A percentile compares a stretch with the other conserved stretches of the same genome.
phyloP scores from a whole-genome alignment of 1,140 invertebrate species.

The Drepana arcuata region DNA sequence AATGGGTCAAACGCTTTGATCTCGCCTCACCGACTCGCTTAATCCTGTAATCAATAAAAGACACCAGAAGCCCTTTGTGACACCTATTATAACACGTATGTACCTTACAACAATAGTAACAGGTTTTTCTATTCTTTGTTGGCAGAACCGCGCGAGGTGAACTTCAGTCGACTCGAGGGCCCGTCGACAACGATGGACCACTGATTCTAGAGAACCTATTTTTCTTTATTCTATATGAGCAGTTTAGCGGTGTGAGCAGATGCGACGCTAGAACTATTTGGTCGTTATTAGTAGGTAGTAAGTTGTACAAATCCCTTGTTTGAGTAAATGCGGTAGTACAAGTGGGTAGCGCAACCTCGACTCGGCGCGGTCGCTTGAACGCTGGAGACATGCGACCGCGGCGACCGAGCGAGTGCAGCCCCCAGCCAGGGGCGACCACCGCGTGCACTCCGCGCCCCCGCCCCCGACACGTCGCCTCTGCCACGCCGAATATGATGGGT shows the following conservation, averaged over 20 bases:
- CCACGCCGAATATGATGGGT: conserved; percentile 25
- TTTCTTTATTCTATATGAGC: too few species aligned
- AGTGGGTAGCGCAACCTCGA: conserved; percentile 36
- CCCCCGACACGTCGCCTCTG: conserved; percentile 11
- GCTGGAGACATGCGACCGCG: conserved; percentile 12
- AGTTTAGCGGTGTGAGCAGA: conserved; percentile 11
- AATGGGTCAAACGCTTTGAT: too few species aligned
- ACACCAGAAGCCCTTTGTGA: too few species aligned
- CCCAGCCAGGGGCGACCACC: conserved; percentile 53
- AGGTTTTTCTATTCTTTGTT: too few species aligned
- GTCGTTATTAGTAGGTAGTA: conserved; percentile 8
- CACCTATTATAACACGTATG: too few species aligned
- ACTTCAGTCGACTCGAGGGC: neutral
- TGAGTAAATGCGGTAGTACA: conserved; percentile 25
- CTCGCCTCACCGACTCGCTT: too few species aligned
- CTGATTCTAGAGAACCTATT: too few species aligned
- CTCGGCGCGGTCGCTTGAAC: conserved; percentile 21
- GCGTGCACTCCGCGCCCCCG: conserved; percentile 27
- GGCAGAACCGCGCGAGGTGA: too few species aligned
- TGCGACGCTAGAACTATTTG: conserved; percentile 8
- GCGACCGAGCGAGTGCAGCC: conserved; percentile 37
- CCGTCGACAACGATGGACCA: conserved; percentile 1
- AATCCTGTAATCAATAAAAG: too few species aligned
- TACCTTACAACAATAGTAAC: too few species aligned
- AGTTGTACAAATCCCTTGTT: too few species aligned